Evolutionary conservation across 2,888 invertebrate genomes (phyloP), one percentile per base, ranked within the genome.

Genomic region (Itoplectis maculator): DNA sequence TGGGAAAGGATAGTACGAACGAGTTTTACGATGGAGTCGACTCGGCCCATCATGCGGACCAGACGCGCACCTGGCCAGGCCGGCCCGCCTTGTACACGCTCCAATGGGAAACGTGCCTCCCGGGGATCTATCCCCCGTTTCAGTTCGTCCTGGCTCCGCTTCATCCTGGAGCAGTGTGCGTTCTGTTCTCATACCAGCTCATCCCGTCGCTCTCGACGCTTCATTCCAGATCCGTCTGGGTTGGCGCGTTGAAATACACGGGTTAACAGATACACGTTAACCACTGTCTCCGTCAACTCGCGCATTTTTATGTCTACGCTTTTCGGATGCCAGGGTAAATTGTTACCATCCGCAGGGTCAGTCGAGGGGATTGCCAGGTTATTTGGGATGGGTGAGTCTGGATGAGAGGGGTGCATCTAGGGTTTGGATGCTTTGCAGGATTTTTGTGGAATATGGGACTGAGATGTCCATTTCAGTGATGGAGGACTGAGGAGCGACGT

Each of bases 191-290:
- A 6, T 63, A 18, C 42, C 3, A 45, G 56, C 45, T 56, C 40
- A 1, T 47, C n/a, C 76, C 18, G 29, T 23, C 51, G 11, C 61
- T 61, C 59, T n/a, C 49, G 63, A n/a, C 59, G 29, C 35, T 61
- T 45, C 72, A 13, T 40, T 49, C 13, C 18, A 20, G 18, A 2
- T 29, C n/a, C n/a, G 37, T 37, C 75, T n/a, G n/a, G n/a, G n/a
- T n/a, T n/a, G n/a, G n/a, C 47, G 83, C 78, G 85, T 87, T 86
- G 87, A 85, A 87, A 88, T 87, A 86, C 85, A 86, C n/a, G n/a
- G n/a, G 85, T 88, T 87, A 85, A 82, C 76, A 61, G 81, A 87
- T 86, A 85, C 81, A n/a, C n/a, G 82, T 68, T 82, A 88, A 88
- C 84, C 82, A 80, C 81, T 76, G n/a, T 59, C 35, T 40, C 15